These are phyloP conservation scores for Hydriomena furcata DNA, from an alignment of 2,888 invertebrate genomes.

Conservation along the genomic window DNA sequence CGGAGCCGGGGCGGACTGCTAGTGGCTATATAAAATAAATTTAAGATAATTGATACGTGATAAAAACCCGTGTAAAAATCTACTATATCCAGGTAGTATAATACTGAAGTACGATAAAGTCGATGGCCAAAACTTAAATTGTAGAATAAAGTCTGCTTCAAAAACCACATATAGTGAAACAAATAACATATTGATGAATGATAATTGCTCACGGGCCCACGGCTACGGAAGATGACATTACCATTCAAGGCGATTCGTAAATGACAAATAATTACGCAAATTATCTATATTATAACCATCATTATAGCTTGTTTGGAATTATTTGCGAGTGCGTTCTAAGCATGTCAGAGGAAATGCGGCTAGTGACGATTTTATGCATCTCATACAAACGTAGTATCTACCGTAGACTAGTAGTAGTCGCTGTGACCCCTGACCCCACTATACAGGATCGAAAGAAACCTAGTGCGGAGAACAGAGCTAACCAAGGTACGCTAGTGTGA, in stretches of 20 bases:
- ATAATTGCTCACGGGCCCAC: conserved; percentile 43
- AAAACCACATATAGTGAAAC: conserved; percentile 3
- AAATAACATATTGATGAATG: conserved; percentile 23
- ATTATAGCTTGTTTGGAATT: conserved; percentile 55
- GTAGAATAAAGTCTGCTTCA: not conserved
- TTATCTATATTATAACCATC: conserved; percentile 45
- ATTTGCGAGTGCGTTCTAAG: conserved; percentile 45
- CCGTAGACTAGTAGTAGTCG: too few relatives aligned
- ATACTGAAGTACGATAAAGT: too few relatives aligned
- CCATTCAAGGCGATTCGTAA: conserved; percentile 52
- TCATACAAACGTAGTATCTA: too few relatives aligned
- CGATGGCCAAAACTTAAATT: not conserved
- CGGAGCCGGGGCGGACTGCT: too few relatives aligned
- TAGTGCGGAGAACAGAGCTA: too few relatives aligned
- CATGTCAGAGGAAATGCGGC: conserved; percentile 21
- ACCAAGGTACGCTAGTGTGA: too few relatives aligned
- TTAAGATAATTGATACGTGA: too few relatives aligned
- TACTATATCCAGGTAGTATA: too few relatives aligned
- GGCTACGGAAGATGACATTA: conserved; percentile 58
- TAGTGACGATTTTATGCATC: not conserved
- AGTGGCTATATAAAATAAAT: too few relatives aligned
- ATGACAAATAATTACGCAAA: conserved; percentile 61
- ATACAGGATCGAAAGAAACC: too few relatives aligned
- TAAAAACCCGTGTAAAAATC: too few relatives aligned
- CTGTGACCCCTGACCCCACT: too few relatives aligned